Evolutionary conservation across 1,140 invertebrate species (phyloP).

Genomic region (Drosophila bocki): DNA sequence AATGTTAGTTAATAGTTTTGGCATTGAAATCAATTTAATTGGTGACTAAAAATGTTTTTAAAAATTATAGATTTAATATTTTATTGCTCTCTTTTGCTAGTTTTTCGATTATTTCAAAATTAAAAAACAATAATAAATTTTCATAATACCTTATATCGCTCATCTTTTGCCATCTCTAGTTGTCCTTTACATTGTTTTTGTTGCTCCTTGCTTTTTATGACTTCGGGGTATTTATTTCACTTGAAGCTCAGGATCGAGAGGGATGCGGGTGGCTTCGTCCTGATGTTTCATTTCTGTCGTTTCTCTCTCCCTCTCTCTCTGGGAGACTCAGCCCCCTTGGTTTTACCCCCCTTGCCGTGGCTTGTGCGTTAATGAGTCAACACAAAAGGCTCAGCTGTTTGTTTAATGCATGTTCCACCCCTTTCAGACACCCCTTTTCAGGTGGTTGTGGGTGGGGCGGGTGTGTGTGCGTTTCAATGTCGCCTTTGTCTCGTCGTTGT

Average conservation of each 20-base stretch:
- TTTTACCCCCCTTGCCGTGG: conserved; percentile 1
- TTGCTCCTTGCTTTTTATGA: conserved; percentile 68
- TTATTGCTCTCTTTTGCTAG: too few relatives aligned
- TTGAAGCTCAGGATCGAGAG: conserved; percentile 51
- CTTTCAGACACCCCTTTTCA: conserved; percentile 38
- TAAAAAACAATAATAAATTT: neutral
- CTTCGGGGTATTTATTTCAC: conserved; percentile 82
- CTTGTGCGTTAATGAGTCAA: conserved; percentile 80
- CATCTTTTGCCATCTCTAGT: conserved; percentile 21
- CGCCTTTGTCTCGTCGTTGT: conserved; percentile 22
- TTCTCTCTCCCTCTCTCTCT: conserved; percentile 15
- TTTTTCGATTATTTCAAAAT: too few relatives aligned
- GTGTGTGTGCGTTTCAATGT: conserved; percentile 25
- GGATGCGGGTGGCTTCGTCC: conserved; percentile 34
- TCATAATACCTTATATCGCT: neutral
- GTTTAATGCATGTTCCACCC: conserved; percentile 68
- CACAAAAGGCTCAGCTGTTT: conserved; percentile 82
- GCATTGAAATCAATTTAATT: too few relatives aligned
- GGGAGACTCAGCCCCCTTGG: neutral
- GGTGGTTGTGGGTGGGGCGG: conserved; percentile 18
- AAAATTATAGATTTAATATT: too few relatives aligned
- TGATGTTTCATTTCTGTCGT: conserved; percentile 77
- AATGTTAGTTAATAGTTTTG: too few relatives aligned
- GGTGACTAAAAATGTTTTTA: too few relatives aligned
- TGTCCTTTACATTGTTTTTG: conserved; percentile 25